Base-by-base conservation (phyloP, 2,113 vertebrate genomes). In the Gambusia affinis region DNA sequence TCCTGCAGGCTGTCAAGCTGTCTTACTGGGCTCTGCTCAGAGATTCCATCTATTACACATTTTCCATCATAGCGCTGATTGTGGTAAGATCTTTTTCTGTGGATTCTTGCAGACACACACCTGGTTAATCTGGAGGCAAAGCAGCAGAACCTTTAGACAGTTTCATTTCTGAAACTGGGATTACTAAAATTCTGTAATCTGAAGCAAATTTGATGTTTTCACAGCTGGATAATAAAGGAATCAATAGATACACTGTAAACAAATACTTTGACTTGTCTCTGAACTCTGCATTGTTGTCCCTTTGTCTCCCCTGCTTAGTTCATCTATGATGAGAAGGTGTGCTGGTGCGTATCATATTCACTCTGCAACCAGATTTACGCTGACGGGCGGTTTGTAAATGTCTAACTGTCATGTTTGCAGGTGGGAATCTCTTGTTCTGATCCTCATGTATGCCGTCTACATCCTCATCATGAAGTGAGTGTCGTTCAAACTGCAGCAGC, bases 391-490 rank as follows among this genome's bases (percentile, higher is more conserved):
- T 64, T 60, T 42, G 33, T 5, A 2, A 12, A 3, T 22, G 14
- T 14, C 30, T 68, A 27, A 62, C 31, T 73, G 19, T 33, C 60
- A n/a, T 2, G 17, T 67, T 67, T 83, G 27, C 93, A 98, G 97
- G 97, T 98, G 97, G 97, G 97, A 98, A 84, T 98, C 97, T 44
- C 91, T 98, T 17, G 92, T 97, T 78, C 93, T 98, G 67, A 89
- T 97, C 75, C 85, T 96, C 86, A 97, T 98, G 97, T 98, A 98
- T 8, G 22, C 93, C 24, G 88, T 96, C 93, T 98, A 98, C 93
- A 98, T 98, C 79, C 22, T 98, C 77, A 98, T 98, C 79, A 98
- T 98, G 97, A 98, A 98, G 97, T 98, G 94, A 96, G 97, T 83
- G 30, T 35, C 31, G 10, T 14, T 28, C 15, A 3, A 17, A 19